Evolutionary conservation across 1,140 invertebrate genomes (phyloP), one percentile per base, ranked within the genome.

Genomic region (Anthonomus grandis): DNA sequence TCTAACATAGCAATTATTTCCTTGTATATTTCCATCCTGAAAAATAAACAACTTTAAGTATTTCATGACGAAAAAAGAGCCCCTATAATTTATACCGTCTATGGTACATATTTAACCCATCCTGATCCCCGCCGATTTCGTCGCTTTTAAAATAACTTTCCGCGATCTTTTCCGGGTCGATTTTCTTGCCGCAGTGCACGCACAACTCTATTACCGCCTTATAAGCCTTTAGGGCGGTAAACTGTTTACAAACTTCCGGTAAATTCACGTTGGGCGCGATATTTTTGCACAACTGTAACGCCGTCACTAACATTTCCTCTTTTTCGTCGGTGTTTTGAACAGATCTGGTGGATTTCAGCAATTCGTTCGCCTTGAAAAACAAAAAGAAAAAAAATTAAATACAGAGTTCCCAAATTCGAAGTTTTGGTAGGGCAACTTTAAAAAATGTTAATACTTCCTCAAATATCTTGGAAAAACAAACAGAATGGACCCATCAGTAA

Each of bases 281-380:
- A 68, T 87, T 84, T 78, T 93, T 93, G 70, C 91, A 94, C 17
- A 95, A 74, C 80, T 91, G 83, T 17, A 96, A 72, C 0, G 93
- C 90, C 56, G 89, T 86, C 27, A 83, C 76, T 1, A 97, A 74
- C 70, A 86, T 81, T 56, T 84, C 78, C 64, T 90, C 83, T 66
- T 84, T 85, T 67, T 86, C 91, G 53, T 82, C 79, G 46, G 78
- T 73, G 76, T 85, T 90, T 54, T 75, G 79, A 48, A 80, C 79
- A 37, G 63, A 81, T 72, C 87, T 90, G 0, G 90, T 87, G 68
- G 86, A 86, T 64, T 92, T 81, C 15, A 96, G 78, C 58, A 94
- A 84, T 75, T 96, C 93, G 66, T 91, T 93, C 0, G 91, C 91
- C 85, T 90, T n/a, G n/a, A n/a, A n/a, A n/a, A n/a, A n/a, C n/a